Percentiles rank a stretch among this genome's conserved stretches.
Conservation (phyloP, 2,888 invertebrate genomes). For the Campaea margaritaria region DNA sequence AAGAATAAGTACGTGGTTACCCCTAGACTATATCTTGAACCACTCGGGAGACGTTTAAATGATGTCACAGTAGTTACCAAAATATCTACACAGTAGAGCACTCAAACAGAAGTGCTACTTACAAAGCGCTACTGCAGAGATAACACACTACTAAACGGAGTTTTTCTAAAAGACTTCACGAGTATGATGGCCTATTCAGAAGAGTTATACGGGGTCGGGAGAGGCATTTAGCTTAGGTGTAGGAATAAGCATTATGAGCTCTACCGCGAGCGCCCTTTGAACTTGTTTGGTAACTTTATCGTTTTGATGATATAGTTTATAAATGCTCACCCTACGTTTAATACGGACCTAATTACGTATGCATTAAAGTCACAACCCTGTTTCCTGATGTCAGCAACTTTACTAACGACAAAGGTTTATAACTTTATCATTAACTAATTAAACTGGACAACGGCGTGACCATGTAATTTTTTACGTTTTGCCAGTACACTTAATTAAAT, state of each 20-base stretch:
- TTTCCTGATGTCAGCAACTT: too few species aligned
- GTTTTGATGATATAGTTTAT: constrained; percentile 3
- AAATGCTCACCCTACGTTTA: not conserved
- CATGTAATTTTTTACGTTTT: too few species aligned
- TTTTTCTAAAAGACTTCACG: constrained; percentile 15
- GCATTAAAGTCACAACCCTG: too few species aligned
- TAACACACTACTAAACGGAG: constrained; percentile 8
- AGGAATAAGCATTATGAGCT: constrained; percentile 40
- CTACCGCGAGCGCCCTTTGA: constrained; percentile 28
- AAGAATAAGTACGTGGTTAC: too few species aligned
- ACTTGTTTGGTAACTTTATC: not conserved
- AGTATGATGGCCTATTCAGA: constrained; percentile 42
- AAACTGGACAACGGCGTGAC: too few species aligned
- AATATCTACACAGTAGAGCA: not conserved
- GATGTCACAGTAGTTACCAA: not conserved
- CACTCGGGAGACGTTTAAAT: not conserved
- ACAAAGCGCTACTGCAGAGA: constrained; percentile 3
- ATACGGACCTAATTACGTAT: too few species aligned
- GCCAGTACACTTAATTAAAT: not conserved
- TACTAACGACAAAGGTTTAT: too few species aligned
- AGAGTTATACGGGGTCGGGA: constrained; percentile 44
- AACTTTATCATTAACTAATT: too few species aligned
- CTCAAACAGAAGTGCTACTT: constrained; percentile 4
- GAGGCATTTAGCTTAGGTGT: constrained; percentile 42
- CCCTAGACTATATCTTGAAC: not conserved